Evolutionary conservation across 2,797 vertebrate genomes (phyloP), one percentile per base, ranked within the genome.

Genomic region (Siniperca obscura): DNA sequence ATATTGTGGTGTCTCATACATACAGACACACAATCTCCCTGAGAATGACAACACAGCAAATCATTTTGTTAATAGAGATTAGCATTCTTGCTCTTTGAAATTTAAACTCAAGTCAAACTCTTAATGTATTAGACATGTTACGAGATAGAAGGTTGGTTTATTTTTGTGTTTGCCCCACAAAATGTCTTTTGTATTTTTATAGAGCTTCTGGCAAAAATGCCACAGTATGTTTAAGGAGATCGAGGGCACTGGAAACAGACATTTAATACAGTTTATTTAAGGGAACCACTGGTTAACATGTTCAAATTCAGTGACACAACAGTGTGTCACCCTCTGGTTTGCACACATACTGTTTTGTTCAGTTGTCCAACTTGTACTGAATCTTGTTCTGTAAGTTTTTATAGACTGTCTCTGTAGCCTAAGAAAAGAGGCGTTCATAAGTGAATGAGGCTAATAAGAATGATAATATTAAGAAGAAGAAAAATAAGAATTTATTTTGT

Each of bases 11-110:
- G 7, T 68, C 64, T 67, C 7, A 59, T 56, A 52, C 61, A 34
- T 25, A 50, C 17, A 65, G 56, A 86, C 85, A 90, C 74, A 50
- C 6, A 62, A 79, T 87, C 73, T 76, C 62, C 74, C 67, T 82
- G 64, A 74, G 79, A 85, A 82, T 77, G 52, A 74, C 70, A 72
- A 78, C 80, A 76, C 57, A 65, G 66, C 44, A 48, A 76, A 59
- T 40, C 10, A 55, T 55, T 67, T 61, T 71, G 46, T 78, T 73
- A 40, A 56, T 22, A 40, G 71, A 81, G 64, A 84, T 85, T 50
- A 82, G 6, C 40, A 6, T 40, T 66, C 27, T 8, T 72, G 72
- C 69, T 56, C 67, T 71, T 70, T 62, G 42, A 78, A 38, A 79
- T 46, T 59, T 68, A 21, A 68, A 50, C 40, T 66, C 3, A 44